These are phyloP conservation scores for Ambastaia sidthimunki DNA, from an alignment of 2,797 vertebrate species.

Conservation along the genomic window DNA sequence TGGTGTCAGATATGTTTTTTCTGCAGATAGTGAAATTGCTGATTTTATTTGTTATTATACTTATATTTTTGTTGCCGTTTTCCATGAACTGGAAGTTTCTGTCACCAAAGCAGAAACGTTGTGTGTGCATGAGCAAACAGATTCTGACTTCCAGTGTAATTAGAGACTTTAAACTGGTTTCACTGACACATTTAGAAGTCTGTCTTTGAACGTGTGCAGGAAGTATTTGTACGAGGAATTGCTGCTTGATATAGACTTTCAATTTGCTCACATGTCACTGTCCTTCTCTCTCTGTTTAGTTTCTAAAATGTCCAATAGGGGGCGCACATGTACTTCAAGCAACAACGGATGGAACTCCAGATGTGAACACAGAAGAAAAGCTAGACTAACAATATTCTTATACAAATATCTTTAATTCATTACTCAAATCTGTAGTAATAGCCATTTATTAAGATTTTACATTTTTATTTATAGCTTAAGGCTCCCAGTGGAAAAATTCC, in stretches of 20 bases:
- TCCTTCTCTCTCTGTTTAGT: not conserved
- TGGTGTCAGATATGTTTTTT: not conserved
- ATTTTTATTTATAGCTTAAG: not conserved
- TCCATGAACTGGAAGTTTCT: not conserved
- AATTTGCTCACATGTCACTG: constrained; percentile 10
- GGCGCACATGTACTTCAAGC: constrained; percentile 73
- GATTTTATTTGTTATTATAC: not conserved
- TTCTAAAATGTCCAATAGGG: constrained; percentile 67
- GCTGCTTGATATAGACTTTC: not conserved
- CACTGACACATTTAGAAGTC: constrained; percentile 66
- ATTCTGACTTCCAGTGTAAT: constrained; percentile 63
- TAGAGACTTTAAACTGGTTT: constrained; percentile 67
- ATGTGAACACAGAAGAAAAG: constrained; percentile 1
- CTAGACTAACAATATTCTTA: too few relatives aligned
- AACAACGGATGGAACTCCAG: not conserved
- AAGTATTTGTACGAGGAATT: constrained; percentile 67
- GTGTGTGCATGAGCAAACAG: not conserved
- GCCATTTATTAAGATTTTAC: not conserved
- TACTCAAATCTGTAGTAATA: not conserved
- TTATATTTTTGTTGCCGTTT: not conserved
- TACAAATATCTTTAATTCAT: not conserved
- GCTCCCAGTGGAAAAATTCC: not conserved
- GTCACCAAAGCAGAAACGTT: not conserved
- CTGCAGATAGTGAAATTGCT: not conserved
- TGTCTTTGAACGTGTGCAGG: constrained; percentile 62